Evolutionary conservation across 2,888 invertebrate species (phyloP).

Genomic region (Bimastos eiseni): DNA sequence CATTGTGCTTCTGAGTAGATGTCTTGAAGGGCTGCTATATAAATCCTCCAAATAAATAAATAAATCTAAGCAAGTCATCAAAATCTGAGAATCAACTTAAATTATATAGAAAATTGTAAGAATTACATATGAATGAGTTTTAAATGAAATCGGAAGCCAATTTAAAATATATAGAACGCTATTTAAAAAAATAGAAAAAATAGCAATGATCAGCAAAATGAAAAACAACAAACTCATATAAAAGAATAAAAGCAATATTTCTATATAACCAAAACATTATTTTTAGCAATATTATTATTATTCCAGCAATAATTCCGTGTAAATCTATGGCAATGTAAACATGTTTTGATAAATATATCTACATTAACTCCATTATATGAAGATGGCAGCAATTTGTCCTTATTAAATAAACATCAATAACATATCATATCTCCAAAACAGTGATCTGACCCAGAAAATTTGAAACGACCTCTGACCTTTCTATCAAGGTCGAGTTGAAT

Average conservation of each 20-base stretch:
- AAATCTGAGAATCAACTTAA: neutral
- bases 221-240: neutral
- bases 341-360: neutral
- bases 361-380: neutral
- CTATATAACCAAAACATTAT: neutral
- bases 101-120: neutral
- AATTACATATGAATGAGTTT: too few relatives aligned
- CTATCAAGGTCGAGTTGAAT: constrained; percentile 85
- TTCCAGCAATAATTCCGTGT: neutral
- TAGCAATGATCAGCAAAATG: too few relatives aligned
- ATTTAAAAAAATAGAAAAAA: neutral
- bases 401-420: neutral
- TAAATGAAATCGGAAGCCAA: too few relatives aligned
- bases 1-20: too few relatives aligned
- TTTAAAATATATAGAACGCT: too few relatives aligned
- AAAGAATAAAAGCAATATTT: neutral
- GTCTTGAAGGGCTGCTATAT: too few relatives aligned
- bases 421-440: neutral
- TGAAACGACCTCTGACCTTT: constrained; percentile 37
- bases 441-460: neutral
- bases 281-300: neutral
- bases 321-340: neutral
- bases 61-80: too few relatives aligned
- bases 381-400: too few relatives aligned
- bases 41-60: too few relatives aligned